Conservation (phyloP, 2,113 vertebrate genomes). For the Laticauda colubrina region DNA sequence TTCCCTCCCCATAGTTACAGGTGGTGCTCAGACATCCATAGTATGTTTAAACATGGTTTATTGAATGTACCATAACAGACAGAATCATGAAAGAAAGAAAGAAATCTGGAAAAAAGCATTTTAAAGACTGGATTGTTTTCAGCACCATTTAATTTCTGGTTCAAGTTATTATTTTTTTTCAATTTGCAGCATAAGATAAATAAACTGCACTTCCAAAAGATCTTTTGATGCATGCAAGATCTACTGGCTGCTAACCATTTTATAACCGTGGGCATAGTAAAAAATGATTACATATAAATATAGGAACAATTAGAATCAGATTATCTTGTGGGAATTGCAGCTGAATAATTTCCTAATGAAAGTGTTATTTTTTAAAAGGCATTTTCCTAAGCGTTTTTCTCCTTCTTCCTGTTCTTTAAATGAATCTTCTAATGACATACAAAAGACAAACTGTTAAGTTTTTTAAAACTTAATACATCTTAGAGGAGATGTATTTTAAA, state of each 20-base stretch:
- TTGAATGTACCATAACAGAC: not conserved
- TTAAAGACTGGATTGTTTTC: slow-evolving; percentile 14
- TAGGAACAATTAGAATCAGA: not conserved
- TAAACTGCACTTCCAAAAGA: not conserved
- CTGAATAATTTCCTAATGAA: not conserved
- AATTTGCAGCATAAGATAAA: not conserved
- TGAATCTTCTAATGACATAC: not conserved
- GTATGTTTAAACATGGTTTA: not conserved
- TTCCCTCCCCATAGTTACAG: not conserved
- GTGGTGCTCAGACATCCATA: not conserved
- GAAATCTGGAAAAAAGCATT: not conserved
- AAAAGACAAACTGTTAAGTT: not conserved
- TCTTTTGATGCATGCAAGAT: not conserved
- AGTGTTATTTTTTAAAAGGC: not conserved
- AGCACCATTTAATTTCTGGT: slow-evolving; percentile 9
- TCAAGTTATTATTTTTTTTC: not conserved
- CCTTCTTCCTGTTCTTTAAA: not conserved
- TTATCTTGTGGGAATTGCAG: not conserved
- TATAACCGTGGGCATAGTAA: not conserved
- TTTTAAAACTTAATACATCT: not conserved
- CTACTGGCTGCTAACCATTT: not conserved
- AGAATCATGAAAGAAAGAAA: not conserved
- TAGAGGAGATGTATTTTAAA: not conserved
- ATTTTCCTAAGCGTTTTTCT: not conserved
- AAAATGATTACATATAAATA: not conserved